Evolutionary conservation across 2,113 vertebrate genomes (phyloP), one percentile per base, ranked within the genome.

Genomic region (Xiphophorus hellerii): DNA sequence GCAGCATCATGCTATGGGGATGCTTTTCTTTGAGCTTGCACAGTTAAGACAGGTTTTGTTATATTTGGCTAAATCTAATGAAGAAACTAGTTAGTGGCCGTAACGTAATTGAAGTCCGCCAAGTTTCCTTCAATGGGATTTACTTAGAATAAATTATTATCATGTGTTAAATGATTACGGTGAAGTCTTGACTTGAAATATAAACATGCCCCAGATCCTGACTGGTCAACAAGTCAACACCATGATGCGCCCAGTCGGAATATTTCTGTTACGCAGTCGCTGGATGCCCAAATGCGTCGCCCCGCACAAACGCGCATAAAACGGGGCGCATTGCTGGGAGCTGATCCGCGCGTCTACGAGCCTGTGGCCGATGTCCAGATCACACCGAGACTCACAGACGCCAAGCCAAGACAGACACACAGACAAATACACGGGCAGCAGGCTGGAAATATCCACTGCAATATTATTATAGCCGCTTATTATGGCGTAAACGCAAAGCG

Each of bases 361-460:
- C 51, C 86, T 31, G 87, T 90, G 90, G 92, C 87, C 73, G 29
- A 42, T 28, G 82, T 86, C 91, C 91, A 92, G 81, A 84, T 74
- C 81, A 89, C 82, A 75, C 58, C 77, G 87, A 94, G 93, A 94
- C 93, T 85, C 1, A 20, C 14, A 77, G 93, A 92, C 93, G 94
- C 93, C 93, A 91, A 82, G 64, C 77, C 82, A 73, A 75, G 27
- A 67, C 75, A 58, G 14, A 73, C 65, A 73, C 0, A 73, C 44
- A 77, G 13, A 74, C 51, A 77, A 0, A 37, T 14, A 68, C 0
- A 73, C 83, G 68, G 33, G 66, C 42, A 71, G 79, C 81, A 72
- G 67, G 84, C 78, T 77, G 79, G 76, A 89, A 84, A 91, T 85
- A 82, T 71, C 80, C 75, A 39, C 69, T 44, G 71, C 42, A 81